Base-by-base conservation (phyloP, 2,888 invertebrate species). In the Plusia festucae region DNA sequence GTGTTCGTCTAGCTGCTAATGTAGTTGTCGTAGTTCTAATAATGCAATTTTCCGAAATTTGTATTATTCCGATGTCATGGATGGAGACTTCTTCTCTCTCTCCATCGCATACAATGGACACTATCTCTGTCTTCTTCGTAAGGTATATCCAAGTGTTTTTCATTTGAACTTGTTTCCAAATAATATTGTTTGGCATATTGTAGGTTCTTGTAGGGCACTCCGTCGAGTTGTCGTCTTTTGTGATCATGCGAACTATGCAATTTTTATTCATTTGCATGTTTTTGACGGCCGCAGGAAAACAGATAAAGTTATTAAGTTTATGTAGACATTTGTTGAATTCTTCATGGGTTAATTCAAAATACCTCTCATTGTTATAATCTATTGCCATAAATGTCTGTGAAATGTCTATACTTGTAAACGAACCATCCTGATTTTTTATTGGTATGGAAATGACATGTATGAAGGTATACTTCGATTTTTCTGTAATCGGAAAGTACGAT, bases 71-170 rank as follows among this genome's bases (percentile, higher is more conserved):
- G 8, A 44, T 11, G 13, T 44, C 44, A 53, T 20, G 44, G 15
- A 59, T 30, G 20, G 30, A 20, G 1, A 52, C 0, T 32, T 59
- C 58, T 51, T 59, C 51, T 51, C 59, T 24, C 52, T 59, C 51
- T 16, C 52, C 58, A 24, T 59, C 59, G n/a, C 59, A 52, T 49
- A 59, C 7, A 13, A 52, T 59, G n/a, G 59, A 59, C 8, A 24
- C 24, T 8, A 40, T 55, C 15, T 22, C 11, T 4, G 9, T 9
- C 9, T 51, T 15, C 22, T 11, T 51, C 16, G 8, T 9, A 22
- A 51, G 20, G 16, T 54, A 60, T 53, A 60, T 30, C 60, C 60
- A 60, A 46, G 60, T 61, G 46, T 54, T 54, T 54, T 20, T 54
- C 54, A 61, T 61, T 44, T 49, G 3, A 13, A 54, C 46, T 54